Conservation (phyloP, 2,797 vertebrate species). For the Cottoperca gobio region DNA sequence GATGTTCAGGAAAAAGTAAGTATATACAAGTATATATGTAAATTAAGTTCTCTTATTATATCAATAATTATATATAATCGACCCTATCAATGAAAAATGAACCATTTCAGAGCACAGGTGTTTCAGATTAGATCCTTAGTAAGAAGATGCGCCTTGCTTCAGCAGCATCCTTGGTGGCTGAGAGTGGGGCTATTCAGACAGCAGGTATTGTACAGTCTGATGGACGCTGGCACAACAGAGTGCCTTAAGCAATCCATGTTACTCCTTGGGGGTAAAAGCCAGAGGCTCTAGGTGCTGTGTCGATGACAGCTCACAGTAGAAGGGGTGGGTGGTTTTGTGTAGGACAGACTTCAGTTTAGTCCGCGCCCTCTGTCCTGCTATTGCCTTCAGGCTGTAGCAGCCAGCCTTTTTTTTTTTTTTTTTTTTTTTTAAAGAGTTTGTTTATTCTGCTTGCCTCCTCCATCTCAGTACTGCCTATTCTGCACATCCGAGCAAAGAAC, state of each 20-base stretch:
- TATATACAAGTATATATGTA: not conserved
- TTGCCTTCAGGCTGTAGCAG: constrained; percentile 64
- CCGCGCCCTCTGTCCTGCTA: constrained; percentile 14
- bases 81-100: not conserved
- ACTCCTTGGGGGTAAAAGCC: constrained; percentile 65
- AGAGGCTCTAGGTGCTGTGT: constrained; percentile 58
- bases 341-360: constrained; percentile 54
- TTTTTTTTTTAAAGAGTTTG: constrained; percentile 32
- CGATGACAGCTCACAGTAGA: constrained; percentile 35
- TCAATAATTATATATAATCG: not conserved
- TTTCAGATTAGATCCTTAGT: not conserved
- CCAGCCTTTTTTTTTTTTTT: constrained; percentile 18
- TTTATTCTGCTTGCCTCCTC: constrained; percentile 47
- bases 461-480: not conserved
- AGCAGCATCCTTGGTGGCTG: not conserved
- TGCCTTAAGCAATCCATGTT: constrained; percentile 63
- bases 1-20: not conserved
- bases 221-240: constrained; percentile 31
- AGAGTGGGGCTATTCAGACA: constrained; percentile 20
- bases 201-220: constrained; percentile 31
- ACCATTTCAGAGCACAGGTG: not conserved
- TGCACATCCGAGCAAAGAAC: constrained; percentile 23
- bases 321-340: constrained; percentile 45
- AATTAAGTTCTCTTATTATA: not conserved
- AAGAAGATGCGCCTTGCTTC: not conserved